Base-by-base conservation (phyloP, 2,888 invertebrate species). In the Agrochola macilenta region DNA sequence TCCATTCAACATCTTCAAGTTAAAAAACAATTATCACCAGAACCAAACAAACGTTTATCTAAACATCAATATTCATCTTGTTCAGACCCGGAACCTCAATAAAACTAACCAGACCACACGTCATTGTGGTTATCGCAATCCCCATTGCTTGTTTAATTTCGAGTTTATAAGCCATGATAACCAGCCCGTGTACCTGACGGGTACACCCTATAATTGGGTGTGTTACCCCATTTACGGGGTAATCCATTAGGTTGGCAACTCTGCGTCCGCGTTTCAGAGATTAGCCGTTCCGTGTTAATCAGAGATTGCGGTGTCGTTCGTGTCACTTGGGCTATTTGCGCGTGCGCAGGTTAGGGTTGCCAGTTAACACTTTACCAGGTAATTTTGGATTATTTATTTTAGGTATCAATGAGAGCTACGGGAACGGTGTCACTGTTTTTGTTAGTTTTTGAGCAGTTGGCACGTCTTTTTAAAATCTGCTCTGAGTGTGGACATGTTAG, bases 191-290 rank as follows among this genome's bases (percentile, higher is more conserved):
- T 54, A 85, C 76, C 70, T 87, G 87, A 86, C 88, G 83, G 86
- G 87, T 85, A 76, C 79, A 86, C 89, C 89, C 90, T 90, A 84
- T 93, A 93, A 93, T 93, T 94, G 92, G 92, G 90, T 90, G 89
- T 87, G 91, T 92, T 92, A 92, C 91, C 92, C 92, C 88, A 92
- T 91, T 92, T 87, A 87, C 88, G 84, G 91, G 91, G 92, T 94
- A 91, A 94, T 93, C 92, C 91, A 93, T 93, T 93, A 94, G 85
- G 84, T 87, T 91, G 90, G 92, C 90, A 90, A 90, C 90, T 90
- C 91, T 69, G 84, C 82, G 91, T 87, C 90, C 89, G 89, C 89
- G 89, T 90, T 91, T 88, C 84, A 84, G 69, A 91, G 91, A 92
- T 92, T 92, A 91, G 91, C 89, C 85, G 89, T 89, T 90, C 91